Evolutionary conservation across 2,113 vertebrate species (phyloP).

Genomic region (Myiozetetes cayanensis): DNA sequence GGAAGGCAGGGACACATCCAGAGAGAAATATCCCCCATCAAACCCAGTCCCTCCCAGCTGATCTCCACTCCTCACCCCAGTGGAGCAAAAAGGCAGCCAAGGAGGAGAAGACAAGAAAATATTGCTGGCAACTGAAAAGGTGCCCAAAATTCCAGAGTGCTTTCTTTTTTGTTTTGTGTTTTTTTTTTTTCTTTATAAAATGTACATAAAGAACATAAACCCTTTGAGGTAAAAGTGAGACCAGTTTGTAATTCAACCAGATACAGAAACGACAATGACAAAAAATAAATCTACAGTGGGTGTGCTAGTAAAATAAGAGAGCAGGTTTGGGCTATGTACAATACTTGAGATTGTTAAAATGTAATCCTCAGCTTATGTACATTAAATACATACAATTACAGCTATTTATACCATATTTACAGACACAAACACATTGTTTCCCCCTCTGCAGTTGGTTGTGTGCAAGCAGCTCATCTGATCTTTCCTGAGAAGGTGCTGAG

Average conservation of each 20-base stretch:
- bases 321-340: slow-evolving; percentile 7
- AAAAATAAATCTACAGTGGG: neutral
- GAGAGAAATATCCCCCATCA: fast-evolving
- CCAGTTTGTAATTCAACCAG: slow-evolving; percentile 25
- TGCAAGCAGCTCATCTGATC: neutral
- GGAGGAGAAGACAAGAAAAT: neutral
- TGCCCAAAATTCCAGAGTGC: neutral
- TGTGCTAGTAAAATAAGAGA: slow-evolving; percentile 29
- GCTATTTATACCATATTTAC: slow-evolving; percentile 50
- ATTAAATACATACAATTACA: slow-evolving; percentile 46
- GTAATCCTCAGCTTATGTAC: slow-evolving; percentile 16
- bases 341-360: neutral
- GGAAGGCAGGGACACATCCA: neutral
- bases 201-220: slow-evolving; percentile 46
- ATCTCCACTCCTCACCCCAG: neutral
- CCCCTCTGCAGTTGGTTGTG: neutral
- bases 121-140: neutral
- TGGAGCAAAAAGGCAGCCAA: neutral
- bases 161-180: slow-evolving; percentile 17
- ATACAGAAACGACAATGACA: slow-evolving; percentile 18
- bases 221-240: slow-evolving; percentile 52
- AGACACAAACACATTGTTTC: neutral
- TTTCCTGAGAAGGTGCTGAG: slow-evolving; percentile 47
- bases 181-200: slow-evolving; percentile 47
- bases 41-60: neutral